Evolutionary conservation across 2,888 invertebrate genomes (phyloP).

Genomic region (Philereme transversata): DNA sequence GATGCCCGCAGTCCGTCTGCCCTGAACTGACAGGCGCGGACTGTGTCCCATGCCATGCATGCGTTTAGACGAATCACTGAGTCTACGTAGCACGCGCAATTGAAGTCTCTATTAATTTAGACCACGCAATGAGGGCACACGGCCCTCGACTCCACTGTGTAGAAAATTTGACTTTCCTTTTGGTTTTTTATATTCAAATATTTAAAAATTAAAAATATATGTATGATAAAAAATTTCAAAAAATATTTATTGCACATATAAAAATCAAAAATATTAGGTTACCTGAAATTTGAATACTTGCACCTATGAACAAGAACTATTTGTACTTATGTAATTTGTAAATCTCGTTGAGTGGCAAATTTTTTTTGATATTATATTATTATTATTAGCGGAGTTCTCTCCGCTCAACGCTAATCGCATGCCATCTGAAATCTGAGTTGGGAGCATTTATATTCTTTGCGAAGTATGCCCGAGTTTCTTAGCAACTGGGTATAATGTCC

Average conservation of each 20-base stretch:
- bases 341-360: too few species aligned
- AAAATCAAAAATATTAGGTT: too few species aligned
- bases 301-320: too few species aligned
- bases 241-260: too few species aligned
- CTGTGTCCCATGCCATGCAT: constrained; percentile 16
- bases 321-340: too few species aligned
- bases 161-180: constrained; percentile 30
- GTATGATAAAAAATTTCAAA: too few species aligned
- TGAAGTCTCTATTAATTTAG: constrained; percentile 22
- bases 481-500: constrained; percentile 44
- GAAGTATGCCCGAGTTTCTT: constrained; percentile 59
- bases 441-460: constrained; percentile 55
- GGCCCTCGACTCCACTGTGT: constrained; percentile 22
- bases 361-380: too few species aligned
- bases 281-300: too few species aligned
- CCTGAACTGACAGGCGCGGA: constrained; percentile 10
- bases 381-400: not conserved
- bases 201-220: too few species aligned
- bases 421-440: constrained; percentile 23
- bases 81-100: constrained; percentile 18
- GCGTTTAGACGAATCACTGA: constrained; percentile 8
- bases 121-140: constrained; percentile 16
- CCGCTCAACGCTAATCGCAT: constrained; percentile 20
- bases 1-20: constrained; percentile 8
- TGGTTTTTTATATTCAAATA: too few species aligned